Evolutionary conservation across 2,888 invertebrate species (phyloP).

Genomic region (Eupithecia subumbrata): DNA sequence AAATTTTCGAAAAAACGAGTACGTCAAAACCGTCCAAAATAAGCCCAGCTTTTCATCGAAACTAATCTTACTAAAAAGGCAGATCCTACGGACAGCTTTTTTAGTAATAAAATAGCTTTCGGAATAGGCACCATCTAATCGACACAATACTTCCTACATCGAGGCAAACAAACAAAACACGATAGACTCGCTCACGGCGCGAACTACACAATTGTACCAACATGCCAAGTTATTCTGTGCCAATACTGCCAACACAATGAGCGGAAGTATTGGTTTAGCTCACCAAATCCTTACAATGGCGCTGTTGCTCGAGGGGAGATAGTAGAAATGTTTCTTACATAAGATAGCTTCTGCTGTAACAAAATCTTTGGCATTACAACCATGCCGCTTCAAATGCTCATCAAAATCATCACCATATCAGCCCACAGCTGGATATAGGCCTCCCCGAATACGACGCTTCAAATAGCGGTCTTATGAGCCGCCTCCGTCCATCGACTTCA

Average conservation of each 20-base stretch:
- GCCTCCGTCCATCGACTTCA: no score
- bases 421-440: neutral
- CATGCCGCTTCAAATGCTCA: neutral
- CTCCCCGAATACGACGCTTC: neutral
- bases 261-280: slow-evolving; percentile 63
- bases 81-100: neutral
- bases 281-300: slow-evolving; percentile 18
- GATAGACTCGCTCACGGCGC: slow-evolving; percentile 66
- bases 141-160: slow-evolving; percentile 63
- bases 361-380: neutral
- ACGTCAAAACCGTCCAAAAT: no score
- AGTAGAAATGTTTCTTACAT: neutral
- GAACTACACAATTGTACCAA: slow-evolving; percentile 42
- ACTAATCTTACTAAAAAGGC: no score
- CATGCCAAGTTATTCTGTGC: slow-evolving; percentile 1
- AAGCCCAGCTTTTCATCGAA: no score
- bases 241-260: slow-evolving; percentile 65
- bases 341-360: neutral
- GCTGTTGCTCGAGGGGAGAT: slow-evolving; percentile 7
- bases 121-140: neutral
- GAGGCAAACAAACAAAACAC: slow-evolving; percentile 62
- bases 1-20: no score
- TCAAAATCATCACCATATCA: neutral
- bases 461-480: no score
- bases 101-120: neutral